Conservation (phyloP, 2,888 invertebrate species). For the Thereva nobilitata region DNA sequence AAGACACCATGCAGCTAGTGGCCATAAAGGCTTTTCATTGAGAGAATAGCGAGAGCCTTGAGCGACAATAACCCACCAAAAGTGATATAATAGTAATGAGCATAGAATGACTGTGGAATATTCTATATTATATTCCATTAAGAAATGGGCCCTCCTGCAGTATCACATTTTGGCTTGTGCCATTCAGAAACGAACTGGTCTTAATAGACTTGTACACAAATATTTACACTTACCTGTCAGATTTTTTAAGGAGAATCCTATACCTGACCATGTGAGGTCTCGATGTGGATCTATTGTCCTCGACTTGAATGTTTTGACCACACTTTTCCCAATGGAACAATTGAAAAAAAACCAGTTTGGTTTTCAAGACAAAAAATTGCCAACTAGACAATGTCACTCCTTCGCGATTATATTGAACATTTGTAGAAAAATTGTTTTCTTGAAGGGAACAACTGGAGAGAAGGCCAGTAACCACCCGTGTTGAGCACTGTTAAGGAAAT, state of each 20-base stretch:
- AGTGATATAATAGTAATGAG: conserved; percentile 37
- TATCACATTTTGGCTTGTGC: conserved; percentile 8
- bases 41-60: conserved; percentile 6
- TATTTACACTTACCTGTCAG: conserved; percentile 36
- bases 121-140: conserved; percentile 6
- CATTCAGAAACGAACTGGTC: conserved; percentile 4
- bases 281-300: conserved; percentile 15
- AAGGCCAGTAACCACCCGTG: conserved; percentile 16
- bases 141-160: background rate
- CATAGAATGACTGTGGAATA: conserved; percentile 34
- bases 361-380: conserved; percentile 23
- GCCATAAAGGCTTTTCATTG: conserved; percentile 1
- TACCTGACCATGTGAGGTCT: conserved; percentile 35
- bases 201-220: conserved; percentile 38
- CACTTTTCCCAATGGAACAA: conserved; percentile 11
- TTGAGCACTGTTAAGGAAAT: background rate
- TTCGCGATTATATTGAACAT: conserved; percentile 2
- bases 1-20: conserved; percentile 34
- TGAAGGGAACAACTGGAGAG: conserved; percentile 17
- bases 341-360: background rate
- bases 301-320: conserved; percentile 28
- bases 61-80: conserved; percentile 16
- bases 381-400: conserved; percentile 19
- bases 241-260: conserved; percentile 5
- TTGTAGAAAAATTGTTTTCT: background rate